Evolutionary conservation across 1,140 invertebrate genomes (phyloP).

Genomic region (Apocrypta bakeri): DNA sequence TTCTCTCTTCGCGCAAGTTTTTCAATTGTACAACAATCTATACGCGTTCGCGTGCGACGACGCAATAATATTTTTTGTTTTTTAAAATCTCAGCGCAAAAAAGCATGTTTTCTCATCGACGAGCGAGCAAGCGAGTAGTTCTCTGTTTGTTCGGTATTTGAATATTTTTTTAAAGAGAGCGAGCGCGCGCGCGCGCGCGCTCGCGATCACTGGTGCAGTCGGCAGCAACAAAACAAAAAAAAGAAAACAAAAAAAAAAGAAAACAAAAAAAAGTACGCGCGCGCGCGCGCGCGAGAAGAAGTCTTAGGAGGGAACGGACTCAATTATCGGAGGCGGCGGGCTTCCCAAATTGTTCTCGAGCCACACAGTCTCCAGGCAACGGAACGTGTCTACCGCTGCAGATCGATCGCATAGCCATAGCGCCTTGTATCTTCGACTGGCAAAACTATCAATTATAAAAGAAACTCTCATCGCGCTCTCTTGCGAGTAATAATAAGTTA

Average conservation of each 20-base stretch:
- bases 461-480: background rate
- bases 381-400: slow-evolving; percentile 14
- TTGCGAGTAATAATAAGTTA: background rate
- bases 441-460: background rate
- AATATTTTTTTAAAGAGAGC: background rate
- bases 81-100: background rate
- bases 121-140: background rate
- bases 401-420: slow-evolving; percentile 29
- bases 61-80: slow-evolving; percentile 10
- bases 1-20: background rate
- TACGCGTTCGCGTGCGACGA: background rate
- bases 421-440: background rate
- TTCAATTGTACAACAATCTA: background rate
- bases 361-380: slow-evolving; percentile 53
- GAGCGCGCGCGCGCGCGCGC: too few relatives aligned
- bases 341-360: slow-evolving; percentile 54
- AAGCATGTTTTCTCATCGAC: background rate
- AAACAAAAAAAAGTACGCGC: too few relatives aligned
- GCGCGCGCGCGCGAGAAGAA: slow-evolving; percentile 42
- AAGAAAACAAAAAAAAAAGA: background rate
- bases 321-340: slow-evolving; percentile 52
- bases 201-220: too few relatives aligned
- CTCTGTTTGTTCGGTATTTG: background rate
- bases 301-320: slow-evolving; percentile 56
- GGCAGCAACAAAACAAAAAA: background rate